Evolutionary conservation across 1,140 invertebrate species (phyloP).

Genomic region (Potamilus streckersoni): DNA sequence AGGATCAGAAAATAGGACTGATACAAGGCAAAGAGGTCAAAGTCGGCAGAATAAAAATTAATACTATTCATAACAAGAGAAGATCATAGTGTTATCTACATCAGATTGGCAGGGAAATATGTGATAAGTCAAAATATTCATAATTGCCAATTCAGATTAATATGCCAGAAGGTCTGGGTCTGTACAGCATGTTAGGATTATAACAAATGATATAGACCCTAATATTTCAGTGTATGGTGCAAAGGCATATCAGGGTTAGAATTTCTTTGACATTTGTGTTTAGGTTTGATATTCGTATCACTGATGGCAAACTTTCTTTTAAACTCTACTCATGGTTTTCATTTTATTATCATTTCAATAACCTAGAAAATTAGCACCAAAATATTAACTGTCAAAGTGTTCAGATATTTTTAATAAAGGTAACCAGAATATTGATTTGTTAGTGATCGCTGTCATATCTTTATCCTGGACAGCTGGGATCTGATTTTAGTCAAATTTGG

Average conservation of each 20-base stretch:
- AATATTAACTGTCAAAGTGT: not conserved
- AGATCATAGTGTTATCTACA: not conserved
- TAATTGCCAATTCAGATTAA: not conserved
- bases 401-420: not conserved
- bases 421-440: too few relatives aligned
- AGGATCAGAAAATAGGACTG: conserved; percentile 1
- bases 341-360: not conserved
- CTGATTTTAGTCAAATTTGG: too few relatives aligned
- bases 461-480: too few relatives aligned
- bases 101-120: conserved; percentile 1
- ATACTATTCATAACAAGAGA: not conserved
- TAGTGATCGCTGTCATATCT: too few relatives aligned
- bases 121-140: not conserved
- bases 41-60: not conserved
- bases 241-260: too few relatives aligned
- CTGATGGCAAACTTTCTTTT: not conserved
- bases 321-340: not conserved
- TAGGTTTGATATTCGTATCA: not conserved
- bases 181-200: too few relatives aligned
- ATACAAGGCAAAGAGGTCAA: conserved; percentile 21
- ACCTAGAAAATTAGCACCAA: not conserved
- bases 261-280: not conserved
- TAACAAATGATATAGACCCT: too few relatives aligned
- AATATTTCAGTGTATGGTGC: too few relatives aligned
- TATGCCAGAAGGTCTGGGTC: too few relatives aligned